A percentile compares a stretch with the other conserved stretches of the same genome.
Conservation (phyloP, 2,797 vertebrate genomes). For the Chiroxiphia lanceolata region DNA sequence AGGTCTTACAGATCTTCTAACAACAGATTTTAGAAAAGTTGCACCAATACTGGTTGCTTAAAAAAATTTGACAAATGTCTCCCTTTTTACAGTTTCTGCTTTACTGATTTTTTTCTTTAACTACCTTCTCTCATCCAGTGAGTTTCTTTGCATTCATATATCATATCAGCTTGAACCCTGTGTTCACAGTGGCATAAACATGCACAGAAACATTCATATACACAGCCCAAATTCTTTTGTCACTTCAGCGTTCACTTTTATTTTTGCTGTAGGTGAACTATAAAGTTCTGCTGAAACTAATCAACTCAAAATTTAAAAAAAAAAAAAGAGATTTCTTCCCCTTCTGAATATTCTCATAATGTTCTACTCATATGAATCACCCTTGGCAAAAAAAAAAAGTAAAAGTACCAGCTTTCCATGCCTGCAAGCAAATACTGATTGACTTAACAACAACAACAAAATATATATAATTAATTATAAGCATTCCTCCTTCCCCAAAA, state of each 20-base stretch:
- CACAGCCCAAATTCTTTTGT: neutral
- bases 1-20: neutral
- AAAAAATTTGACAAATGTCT: rapidly evolving
- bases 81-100: neutral
- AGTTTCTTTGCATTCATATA: neutral
- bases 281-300: neutral
- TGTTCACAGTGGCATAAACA: neutral
- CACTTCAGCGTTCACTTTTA: neutral
- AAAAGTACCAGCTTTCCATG: neutral
- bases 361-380: neutral
- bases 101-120: neutral
- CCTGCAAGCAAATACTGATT: neutral
- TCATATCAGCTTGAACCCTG: neutral
- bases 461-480: slow-evolving; percentile 3
- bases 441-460: neutral
- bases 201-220: neutral
- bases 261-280: neutral
- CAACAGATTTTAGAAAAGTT: neutral
- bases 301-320: neutral
- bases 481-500: neutral
- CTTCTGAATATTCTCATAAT: neutral
- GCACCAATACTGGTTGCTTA: rapidly evolving
- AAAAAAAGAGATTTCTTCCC: neutral
- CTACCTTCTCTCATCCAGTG: neutral
- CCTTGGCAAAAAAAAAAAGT: neutral